Base-by-base conservation (phyloP, 2,113 vertebrate species). In the Hippocampus comes region DNA sequence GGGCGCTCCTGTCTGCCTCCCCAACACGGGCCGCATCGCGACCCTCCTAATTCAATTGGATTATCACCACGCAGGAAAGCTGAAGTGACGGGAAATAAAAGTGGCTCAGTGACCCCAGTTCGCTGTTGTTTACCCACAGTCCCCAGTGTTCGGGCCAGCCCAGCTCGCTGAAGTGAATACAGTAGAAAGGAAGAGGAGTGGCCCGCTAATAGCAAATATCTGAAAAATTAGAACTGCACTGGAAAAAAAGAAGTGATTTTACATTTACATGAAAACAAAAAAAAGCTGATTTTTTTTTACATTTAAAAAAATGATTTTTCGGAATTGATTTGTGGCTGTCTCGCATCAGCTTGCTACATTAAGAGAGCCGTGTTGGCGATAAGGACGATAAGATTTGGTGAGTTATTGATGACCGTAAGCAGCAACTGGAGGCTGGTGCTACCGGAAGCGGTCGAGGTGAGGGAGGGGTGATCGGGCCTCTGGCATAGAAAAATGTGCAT, bases 401-500 rank as follows among this genome's bases (percentile, higher is more conserved):
- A 92, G 91, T 95, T 94, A 95, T 94, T 91, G 93, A 94, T 92
- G 74, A 76, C 38, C 69, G 79, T 86, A 75, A 61, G 86, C 74
- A 65, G 80, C 74, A 65, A 65, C 21, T 65, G 55, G 5, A 2
- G 71, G 82, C 89, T 82, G 90, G 82, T 66, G 25, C 63, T 18
- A 75, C 82, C 67, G 90, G 87, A 89, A 89, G 79, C 71, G 80
- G 83, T 91, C 86, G 75, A 0, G 14, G 80, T 61, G 59, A 61
- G 59, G 27, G 10, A 42, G 63, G 63, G 38, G 20, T n/a, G 93
- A 91, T 93, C 91, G 90, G 72, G 71, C 0, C 0, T 0, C 82
- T 92, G 91, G 92, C 92, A 93, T 90, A 93, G 93, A 94, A 92
- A 92, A 93, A 91, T 90, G 93, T 57, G 15, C 17, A 18, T 20